These are phyloP conservation scores for Tribolium castaneum DNA, from an alignment of 1,140 invertebrate genomes.

Conservation along the genomic window DNA sequence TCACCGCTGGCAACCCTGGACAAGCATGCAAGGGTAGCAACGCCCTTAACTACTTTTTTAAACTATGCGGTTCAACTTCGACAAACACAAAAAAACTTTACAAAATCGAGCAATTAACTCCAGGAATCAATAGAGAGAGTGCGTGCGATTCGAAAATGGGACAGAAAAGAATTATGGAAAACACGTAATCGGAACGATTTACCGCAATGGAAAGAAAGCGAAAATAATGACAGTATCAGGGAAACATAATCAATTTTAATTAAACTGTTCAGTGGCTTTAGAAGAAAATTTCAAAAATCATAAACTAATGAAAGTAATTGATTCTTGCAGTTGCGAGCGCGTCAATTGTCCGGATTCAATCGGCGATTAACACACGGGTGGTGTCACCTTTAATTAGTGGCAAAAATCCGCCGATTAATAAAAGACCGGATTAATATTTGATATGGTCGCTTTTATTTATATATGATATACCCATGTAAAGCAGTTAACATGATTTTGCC, in stretches of 20 bases:
- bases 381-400: not conserved
- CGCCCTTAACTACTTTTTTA: constrained; percentile 38
- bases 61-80: constrained; percentile 26
- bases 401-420: not conserved
- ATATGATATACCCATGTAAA: constrained; percentile 9
- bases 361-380: too few relatives aligned
- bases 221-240: not conserved
- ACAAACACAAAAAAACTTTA: constrained; percentile 13
- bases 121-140: not conserved
- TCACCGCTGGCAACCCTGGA: constrained; percentile 45
- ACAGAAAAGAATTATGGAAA: not conserved
- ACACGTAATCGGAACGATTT: constrained; percentile 2
- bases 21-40: constrained; percentile 42
- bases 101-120: constrained; percentile 18
- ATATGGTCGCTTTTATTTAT: constrained; percentile 20
- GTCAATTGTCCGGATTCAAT: too few relatives aligned
- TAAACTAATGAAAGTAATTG: too few relatives aligned
- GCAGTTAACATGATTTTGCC: constrained; percentile 28
- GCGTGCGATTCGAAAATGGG: not conserved
- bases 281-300: too few relatives aligned
- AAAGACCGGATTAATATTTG: constrained; percentile 11
- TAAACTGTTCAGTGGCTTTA: too few relatives aligned
- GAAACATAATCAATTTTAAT: too few relatives aligned
- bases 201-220: constrained; percentile 1
- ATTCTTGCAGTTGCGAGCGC: too few relatives aligned